These are phyloP conservation scores for Drosophila prostipennis DNA, from an alignment of 2,888 invertebrate genomes.

Conservation along the genomic window DNA sequence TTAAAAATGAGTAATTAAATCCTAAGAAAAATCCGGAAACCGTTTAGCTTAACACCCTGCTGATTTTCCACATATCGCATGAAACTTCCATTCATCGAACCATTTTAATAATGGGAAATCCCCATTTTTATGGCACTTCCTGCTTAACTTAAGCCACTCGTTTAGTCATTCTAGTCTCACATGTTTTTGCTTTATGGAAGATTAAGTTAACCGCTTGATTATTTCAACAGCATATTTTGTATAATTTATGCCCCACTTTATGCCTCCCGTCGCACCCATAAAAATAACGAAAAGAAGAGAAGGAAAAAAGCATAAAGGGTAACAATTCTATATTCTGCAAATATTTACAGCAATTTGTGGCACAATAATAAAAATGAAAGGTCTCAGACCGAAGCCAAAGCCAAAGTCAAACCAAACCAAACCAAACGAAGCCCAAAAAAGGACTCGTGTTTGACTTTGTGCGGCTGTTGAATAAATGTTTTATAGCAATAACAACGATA, in stretches of 20 bases:
- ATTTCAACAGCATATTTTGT: conserved; percentile 65
- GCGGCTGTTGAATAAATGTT: conserved; percentile 62
- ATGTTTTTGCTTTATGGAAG: conserved; percentile 64
- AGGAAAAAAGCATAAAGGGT: conserved; percentile 62
- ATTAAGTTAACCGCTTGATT: conserved; percentile 79
- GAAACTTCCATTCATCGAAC: conserved; percentile 3
- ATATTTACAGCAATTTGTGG: conserved; percentile 80
- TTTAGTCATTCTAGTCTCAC: conserved; percentile 14
- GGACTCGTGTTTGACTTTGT: conserved; percentile 69
- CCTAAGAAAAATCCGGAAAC: not conserved
- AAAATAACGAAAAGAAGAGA: conserved; percentile 17
- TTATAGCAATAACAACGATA: conserved; percentile 57
- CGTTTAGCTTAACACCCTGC: not conserved
- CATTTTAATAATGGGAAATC: conserved; percentile 28
- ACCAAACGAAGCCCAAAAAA: conserved; percentile 55
- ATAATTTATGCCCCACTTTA: conserved; percentile 65
- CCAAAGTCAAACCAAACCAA: conserved; percentile 30
- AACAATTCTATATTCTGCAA: conserved; percentile 68
- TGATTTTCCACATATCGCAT: not conserved
- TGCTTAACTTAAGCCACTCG: conserved; percentile 10
- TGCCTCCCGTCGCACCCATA: conserved; percentile 20
- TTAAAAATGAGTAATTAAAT: not conserved
- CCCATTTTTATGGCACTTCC: conserved; percentile 28
- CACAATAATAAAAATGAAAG: conserved; percentile 71
- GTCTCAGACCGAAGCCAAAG: conserved; percentile 43